phyloP scores from a whole-genome alignment of 2,888 invertebrate genomes.

The Octodonta nipae region DNA sequence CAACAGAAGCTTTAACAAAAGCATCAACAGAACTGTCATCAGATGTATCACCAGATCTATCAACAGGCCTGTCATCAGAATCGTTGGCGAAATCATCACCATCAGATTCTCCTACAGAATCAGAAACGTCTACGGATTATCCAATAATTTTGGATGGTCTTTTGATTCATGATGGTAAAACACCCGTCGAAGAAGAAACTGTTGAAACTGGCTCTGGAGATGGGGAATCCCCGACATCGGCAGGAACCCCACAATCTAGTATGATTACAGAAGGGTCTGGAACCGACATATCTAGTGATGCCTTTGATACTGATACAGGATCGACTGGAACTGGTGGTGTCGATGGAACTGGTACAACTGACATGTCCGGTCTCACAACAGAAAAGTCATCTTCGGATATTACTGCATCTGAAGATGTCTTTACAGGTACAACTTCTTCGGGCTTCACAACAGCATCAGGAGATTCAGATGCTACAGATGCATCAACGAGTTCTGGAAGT shows the following conservation, averaged over 20 bases:
- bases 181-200: constrained; percentile 20
- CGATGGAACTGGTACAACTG: constrained; percentile 3
- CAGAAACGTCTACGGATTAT: too few species aligned
- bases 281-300: constrained; percentile 4
- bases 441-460: constrained; percentile 2
- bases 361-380: constrained; percentile 8
- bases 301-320: constrained; percentile 7
- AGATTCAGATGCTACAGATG: neutral
- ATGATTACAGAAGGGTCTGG: constrained; percentile 16
- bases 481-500: neutral
- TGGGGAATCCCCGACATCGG: too few species aligned
- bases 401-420: neutral
- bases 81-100: too few species aligned
- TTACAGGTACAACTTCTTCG: neutral
- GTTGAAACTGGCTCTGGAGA: constrained; percentile 25
- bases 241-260: too few species aligned
- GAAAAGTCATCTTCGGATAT: constrained; percentile 6
- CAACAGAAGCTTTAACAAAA: too few species aligned
- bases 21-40: too few species aligned
- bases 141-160: constrained; percentile 36
- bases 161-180: constrained; percentile 41
- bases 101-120: too few species aligned
- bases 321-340: constrained; percentile 5
- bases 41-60: too few species aligned
- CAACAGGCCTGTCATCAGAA: too few species aligned